A percentile compares a stretch with the other conserved stretches of the same genome.
Evolutionary conservation across 2,113 vertebrate genomes (phyloP).

Genomic region (Heterocephalus glaber): DNA sequence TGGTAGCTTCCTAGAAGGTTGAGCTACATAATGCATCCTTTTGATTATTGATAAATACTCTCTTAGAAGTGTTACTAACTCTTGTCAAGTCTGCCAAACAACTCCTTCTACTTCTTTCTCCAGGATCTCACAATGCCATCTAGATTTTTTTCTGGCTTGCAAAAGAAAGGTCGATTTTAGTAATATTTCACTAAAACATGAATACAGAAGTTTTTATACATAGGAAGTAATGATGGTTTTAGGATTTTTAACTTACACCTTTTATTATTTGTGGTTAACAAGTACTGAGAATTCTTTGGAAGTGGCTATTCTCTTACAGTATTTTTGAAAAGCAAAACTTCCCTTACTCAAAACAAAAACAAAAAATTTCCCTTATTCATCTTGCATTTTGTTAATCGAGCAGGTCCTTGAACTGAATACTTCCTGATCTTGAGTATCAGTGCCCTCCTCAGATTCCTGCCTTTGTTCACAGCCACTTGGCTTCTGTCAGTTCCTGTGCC

Average conservation of each 20-base stretch:
- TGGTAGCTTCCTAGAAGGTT: background rate
- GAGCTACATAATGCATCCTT: background rate
- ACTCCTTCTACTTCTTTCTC: background rate
- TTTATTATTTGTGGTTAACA: slow-evolving; percentile 34
- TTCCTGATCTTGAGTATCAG: background rate
- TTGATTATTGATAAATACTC: background rate
- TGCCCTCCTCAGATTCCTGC: background rate
- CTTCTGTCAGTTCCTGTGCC: background rate
- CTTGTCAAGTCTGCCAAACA: background rate
- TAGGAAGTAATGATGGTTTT: slow-evolving; percentile 9
- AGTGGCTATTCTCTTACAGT: background rate
- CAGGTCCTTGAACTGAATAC: background rate
- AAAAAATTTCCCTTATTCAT: background rate
- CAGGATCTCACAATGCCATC: background rate
- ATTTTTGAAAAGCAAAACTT: slow-evolving; percentile 39
- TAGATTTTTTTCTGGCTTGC: background rate
- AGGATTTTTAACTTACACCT: background rate
- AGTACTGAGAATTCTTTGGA: slow-evolving; percentile 6
- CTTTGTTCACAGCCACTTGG: background rate
- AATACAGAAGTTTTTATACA: background rate
- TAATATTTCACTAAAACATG: slow-evolving; percentile 15
- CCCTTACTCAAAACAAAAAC: background rate
- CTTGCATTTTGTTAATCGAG: background rate
- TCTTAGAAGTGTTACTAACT: slow-evolving; percentile 31
- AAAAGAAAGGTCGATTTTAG: background rate